Percentiles rank a stretch among this genome's conserved stretches.
phyloP scores from a whole-genome alignment of 1,140 invertebrate genomes.

The Apocrypta bakeri region DNA sequence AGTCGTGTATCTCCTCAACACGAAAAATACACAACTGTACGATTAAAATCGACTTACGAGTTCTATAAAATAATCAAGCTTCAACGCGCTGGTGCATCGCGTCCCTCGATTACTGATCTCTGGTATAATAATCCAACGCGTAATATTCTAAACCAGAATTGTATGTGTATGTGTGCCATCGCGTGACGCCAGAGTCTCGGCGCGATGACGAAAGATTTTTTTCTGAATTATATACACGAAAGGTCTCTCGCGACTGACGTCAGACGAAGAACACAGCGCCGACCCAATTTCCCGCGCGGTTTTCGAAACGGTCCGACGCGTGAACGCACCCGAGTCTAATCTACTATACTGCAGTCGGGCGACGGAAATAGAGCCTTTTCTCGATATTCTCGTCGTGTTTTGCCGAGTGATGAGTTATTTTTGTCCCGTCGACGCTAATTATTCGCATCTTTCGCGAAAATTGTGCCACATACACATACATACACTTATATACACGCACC shows the following conservation, averaged over 20 bases:
- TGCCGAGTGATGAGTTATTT: constrained; percentile 16
- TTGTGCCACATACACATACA: not conserved
- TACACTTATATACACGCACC: no score
- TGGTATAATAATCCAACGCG: no score
- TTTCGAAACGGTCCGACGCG: constrained; percentile 27
- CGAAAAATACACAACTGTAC: no score
- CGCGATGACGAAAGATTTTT: constrained; percentile 37
- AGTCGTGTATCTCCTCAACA: no score
- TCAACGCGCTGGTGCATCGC: no score
- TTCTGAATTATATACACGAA: constrained; percentile 13
- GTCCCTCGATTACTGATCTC: no score
- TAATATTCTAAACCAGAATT: no score
- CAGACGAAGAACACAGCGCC: constrained; percentile 22
- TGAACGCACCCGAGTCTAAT: not conserved
- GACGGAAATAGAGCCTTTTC: constrained; percentile 11
- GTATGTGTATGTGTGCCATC: no score
- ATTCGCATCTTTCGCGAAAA: not conserved
- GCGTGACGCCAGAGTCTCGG: constrained; percentile 20
- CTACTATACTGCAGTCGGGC: not conserved
- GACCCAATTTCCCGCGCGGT: constrained; percentile 43
- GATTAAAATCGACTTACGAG: no score
- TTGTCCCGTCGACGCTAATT: not conserved
- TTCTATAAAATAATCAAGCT: no score
- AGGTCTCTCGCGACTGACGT: constrained; percentile 28
- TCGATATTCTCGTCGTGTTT: constrained; percentile 12